Percentiles rank a stretch among this genome's conserved stretches.
Conservation (phyloP, 2,888 invertebrate genomes). For the Calameuta idolon region DNA sequence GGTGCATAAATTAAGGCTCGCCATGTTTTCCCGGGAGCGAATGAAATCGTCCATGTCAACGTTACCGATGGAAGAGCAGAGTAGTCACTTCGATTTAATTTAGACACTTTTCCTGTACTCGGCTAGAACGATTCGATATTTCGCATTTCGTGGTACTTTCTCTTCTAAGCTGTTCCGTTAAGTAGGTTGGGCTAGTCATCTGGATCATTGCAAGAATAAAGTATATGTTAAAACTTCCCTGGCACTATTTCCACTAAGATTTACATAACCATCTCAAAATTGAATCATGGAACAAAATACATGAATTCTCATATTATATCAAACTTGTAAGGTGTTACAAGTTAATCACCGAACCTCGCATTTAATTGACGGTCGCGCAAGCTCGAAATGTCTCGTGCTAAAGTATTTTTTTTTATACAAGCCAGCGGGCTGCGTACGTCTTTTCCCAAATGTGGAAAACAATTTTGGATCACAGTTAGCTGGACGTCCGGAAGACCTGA, state of each 20-base stretch:
- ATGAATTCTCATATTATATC: neutral
- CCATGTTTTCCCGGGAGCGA: slow-evolving; percentile 47
- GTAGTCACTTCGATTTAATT: neutral
- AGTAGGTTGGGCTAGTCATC: neutral
- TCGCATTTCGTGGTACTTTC: neutral
- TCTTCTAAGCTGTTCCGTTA: neutral
- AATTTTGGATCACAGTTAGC: too few species aligned
- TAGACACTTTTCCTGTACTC: neutral
- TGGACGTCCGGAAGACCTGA: too few species aligned
- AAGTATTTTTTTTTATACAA: too few species aligned
- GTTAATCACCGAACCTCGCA: neutral
- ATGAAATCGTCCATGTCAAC: slow-evolving; percentile 24
- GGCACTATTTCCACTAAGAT: neutral
- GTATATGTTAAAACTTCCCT: neutral
- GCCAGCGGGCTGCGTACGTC: too few species aligned
- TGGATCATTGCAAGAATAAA: neutral
- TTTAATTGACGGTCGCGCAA: too few species aligned
- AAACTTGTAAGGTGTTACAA: neutral
- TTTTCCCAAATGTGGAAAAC: too few species aligned
- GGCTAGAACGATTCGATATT: neutral
- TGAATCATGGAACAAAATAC: neutral
- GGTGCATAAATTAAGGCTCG: slow-evolving; percentile 53
- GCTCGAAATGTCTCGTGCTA: too few species aligned
- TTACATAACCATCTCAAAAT: neutral
- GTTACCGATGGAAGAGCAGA: neutral